Evolutionary conservation across 2,797 vertebrate genomes (phyloP), one percentile per base, ranked within the genome.

Genomic region (Trachops cirrhosus): DNA sequence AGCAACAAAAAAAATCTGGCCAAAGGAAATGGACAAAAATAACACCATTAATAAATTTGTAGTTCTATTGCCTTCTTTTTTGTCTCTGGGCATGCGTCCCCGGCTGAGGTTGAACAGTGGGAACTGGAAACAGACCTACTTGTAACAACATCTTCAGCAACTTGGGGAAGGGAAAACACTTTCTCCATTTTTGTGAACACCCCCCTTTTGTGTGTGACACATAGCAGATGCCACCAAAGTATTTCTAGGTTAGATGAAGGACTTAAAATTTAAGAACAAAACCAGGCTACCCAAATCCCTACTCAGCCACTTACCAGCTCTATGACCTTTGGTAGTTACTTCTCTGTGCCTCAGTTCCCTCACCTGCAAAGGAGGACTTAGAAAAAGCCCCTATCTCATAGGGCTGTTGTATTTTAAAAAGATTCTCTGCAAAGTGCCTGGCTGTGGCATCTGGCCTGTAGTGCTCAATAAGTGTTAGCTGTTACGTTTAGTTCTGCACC

Each of bases 1-100:
- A 68, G 73, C 11, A 64, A 48, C 54, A 83, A 73, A 64, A 64
- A 94, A 89, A 95, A 85, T 59, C 32, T 75, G 46, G 82, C 21
- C 70, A 73, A 78, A 94, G 54, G n/a, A 92, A 95, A 46, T 5
- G 91, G 62, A 62, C 18, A 86, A 77, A 91, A 94, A 84, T 70
- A 91, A 96, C 78, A 64, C 44, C 50, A 80, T 29, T 52, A 92
- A 75, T 39, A 85, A 50, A 71, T 57, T n/a, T 57, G 44, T 54
- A 67, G 50, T 32, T 84, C 68, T n/a, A 59, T 6, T 68, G 26
- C 1, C 26, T 52, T 39, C 34, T 44, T n/a, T 32, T 9, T 18
- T 32, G 34, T 4, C 67, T 67, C 54, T 15, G 32, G n/a, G 41
- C 44, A 2, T 54, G 24, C 34, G 29, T 73, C 16, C 11, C 34